Conservation (phyloP, 1,140 invertebrate species). For the Wasmannia auropunctata region DNA sequence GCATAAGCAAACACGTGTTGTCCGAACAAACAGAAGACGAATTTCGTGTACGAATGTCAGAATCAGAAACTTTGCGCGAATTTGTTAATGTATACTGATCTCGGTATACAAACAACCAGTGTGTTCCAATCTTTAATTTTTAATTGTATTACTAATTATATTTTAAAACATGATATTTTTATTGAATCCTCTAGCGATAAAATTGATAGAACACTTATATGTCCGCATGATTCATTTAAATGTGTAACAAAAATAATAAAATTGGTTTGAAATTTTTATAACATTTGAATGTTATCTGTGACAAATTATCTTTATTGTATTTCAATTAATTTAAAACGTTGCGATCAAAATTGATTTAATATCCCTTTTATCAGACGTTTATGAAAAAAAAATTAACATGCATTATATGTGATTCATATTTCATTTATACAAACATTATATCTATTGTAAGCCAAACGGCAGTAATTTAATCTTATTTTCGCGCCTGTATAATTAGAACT, state of each 20-base stretch:
- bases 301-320: slow-evolving; percentile 11
- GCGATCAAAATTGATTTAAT: not conserved
- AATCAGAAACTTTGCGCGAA: not conserved
- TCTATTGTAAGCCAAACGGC: not conserved
- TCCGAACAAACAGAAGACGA: not conserved
- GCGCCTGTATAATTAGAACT: not conserved
- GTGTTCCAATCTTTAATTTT: not conserved
- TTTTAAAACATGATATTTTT: not conserved
- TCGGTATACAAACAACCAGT: not conserved
- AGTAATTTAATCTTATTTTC: slow-evolving; percentile 1
- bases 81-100: slow-evolving; percentile 1
- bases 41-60: slow-evolving; percentile 7
- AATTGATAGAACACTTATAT: not conserved
- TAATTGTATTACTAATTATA: not conserved
- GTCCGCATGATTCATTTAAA: not conserved
- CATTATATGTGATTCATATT: not conserved
- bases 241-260: slow-evolving; percentile 1
- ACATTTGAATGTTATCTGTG: not conserved
- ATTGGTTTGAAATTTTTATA: not conserved
- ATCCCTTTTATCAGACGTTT: not conserved
- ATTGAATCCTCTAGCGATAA: not conserved
- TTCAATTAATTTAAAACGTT: not conserved
- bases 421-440: not conserved
- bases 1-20: slow-evolving; percentile 26
- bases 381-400: not conserved